Base-by-base conservation (phyloP, 2,797 vertebrate genomes). In the Crenichthys baileyi region DNA sequence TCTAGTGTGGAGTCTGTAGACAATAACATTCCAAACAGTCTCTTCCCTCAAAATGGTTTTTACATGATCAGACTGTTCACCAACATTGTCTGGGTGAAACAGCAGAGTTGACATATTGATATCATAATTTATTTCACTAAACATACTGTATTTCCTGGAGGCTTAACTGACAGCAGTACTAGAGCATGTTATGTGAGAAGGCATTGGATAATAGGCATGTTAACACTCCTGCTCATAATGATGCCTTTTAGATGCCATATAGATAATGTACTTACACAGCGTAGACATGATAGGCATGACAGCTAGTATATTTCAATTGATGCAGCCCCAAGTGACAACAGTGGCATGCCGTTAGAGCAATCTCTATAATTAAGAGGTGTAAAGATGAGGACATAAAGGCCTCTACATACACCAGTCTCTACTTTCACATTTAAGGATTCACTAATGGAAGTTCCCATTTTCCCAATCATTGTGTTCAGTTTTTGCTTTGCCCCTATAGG, bases 131-230 rank as follows among this genome's bases (percentile, higher is more conserved):
- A 79, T 22, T 82, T 88, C 77, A 74, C 77, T 73, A 84, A 82
- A 88, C 77, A 78, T 63, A 36, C 36, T 36, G 36, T 36, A 48
- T 78, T 82, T 50, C 29, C 76, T 41, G 41, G 77, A 74, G 82
- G 73, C 73, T 74, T 81, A 72, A 90, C 79, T 83, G 83, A 89
- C 84, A 80, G 80, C 70, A 51, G 1, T 68, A 76, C 77, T 41
- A 63, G 75, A 88, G 68, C 82, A 85, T 80, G 80, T 76, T 78
- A 44, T 77, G 76, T 85, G 83, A 88, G 79, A 85, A 80, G 72
- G 61, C 80, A 71, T 77, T 73, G 73, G 72, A 79, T 89, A 73
- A 85, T 77, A 61, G 51, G 70, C 60, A 44, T 29, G 16, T 75
- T 87, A 81, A 48, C 70, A 46, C 73, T 76, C 71, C 3, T 4